Conservation (phyloP, 1,140 invertebrate genomes). For the Sminthurinus signatus region DNA sequence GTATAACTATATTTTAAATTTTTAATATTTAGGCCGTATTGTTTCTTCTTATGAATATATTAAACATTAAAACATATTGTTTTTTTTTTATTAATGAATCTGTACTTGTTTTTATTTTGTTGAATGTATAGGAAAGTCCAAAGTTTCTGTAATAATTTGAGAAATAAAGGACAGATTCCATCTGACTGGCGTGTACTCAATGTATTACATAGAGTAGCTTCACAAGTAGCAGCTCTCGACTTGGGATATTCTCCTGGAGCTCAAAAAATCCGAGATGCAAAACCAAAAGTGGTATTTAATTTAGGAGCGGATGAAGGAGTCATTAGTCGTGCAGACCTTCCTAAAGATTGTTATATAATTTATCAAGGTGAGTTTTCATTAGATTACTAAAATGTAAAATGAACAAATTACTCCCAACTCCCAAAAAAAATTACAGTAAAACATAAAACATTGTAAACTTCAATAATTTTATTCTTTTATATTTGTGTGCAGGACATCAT, state of each 20-base stretch:
- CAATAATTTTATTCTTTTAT: neutral
- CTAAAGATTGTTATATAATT: constrained; percentile 77
- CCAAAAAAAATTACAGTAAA: too few relatives aligned
- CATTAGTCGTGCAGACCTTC: constrained; percentile 68
- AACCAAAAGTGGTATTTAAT: constrained; percentile 79
- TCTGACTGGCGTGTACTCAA: constrained; percentile 75
- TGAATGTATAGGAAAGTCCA: too few relatives aligned
- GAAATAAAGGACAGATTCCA: constrained; percentile 47
- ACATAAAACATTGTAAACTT: too few relatives aligned
- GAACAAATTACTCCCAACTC: too few relatives aligned
- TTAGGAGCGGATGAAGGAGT: constrained; percentile 85
- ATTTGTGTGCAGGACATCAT: constrained; percentile 69
- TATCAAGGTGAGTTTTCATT: constrained; percentile 66
- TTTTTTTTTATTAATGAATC: too few relatives aligned
- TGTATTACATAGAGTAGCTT: constrained; percentile 80
- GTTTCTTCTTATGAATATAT: too few relatives aligned
- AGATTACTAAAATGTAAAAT: too few relatives aligned
- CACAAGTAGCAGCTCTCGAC: constrained; percentile 93
- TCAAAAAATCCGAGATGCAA: constrained; percentile 57
- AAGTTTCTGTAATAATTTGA: constrained; percentile 52
- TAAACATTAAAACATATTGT: too few relatives aligned
- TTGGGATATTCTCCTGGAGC: constrained; percentile 82
- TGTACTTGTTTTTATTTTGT: too few relatives aligned
- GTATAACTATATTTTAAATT: too few relatives aligned
- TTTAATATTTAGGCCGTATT: too few relatives aligned